Evolutionary conservation across 1,140 invertebrate species (phyloP).

Genomic region (Lerema accius): DNA sequence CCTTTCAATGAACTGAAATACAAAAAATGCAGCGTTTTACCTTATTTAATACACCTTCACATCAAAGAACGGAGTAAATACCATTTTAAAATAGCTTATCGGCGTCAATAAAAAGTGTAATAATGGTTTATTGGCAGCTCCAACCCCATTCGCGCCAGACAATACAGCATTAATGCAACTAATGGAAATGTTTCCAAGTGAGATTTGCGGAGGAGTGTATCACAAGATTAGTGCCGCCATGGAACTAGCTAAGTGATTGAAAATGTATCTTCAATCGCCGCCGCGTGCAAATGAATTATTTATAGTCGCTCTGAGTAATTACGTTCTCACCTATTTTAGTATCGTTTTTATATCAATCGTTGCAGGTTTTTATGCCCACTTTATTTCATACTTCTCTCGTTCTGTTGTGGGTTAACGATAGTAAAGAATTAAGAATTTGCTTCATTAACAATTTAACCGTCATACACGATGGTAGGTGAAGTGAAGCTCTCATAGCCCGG

Average conservation of each 20-base stretch:
- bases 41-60: no score
- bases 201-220: neutral
- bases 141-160: neutral
- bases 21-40: no score
- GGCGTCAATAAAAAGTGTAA: no score
- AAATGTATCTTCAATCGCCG: slow-evolving; percentile 2
- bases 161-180: slow-evolving; percentile 4
- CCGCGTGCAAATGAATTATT: neutral
- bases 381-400: neutral
- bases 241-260: slow-evolving; percentile 23
- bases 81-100: no score
- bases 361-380: no score
- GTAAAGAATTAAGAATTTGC: no score
- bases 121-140: neutral
- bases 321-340: neutral
- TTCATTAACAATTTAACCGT: no score
- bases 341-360: no score
- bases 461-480: no score
- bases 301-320: neutral
- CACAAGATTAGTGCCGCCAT: slow-evolving; percentile 8
- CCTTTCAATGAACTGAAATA: no score
- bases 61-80: neutral
- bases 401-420: no score
- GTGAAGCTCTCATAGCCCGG: no score
- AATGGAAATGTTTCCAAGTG: slow-evolving; percentile 11